Evolutionary conservation across 2,888 invertebrate species (phyloP).

Genomic region (Eupithecia subumbrata): DNA sequence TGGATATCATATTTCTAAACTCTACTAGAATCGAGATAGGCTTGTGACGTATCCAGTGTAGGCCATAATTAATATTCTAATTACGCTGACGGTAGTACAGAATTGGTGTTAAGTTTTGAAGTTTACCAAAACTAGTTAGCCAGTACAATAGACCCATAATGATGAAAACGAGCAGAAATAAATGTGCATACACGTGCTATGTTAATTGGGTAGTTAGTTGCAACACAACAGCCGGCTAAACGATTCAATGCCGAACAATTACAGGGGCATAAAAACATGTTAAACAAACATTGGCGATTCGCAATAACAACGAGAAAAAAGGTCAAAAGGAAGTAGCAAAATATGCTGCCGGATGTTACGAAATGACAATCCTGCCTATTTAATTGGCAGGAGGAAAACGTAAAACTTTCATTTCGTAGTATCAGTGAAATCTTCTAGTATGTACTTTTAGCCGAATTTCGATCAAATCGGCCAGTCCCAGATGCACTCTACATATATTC

Average conservation of each 20-base stretch:
- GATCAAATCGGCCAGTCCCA: no score
- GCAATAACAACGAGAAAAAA: neutral
- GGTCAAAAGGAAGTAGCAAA: neutral
- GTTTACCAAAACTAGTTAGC: neutral
- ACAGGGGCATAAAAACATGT: constrained; percentile 11
- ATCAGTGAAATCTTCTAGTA: neutral
- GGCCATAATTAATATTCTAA: neutral
- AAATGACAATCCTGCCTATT: neutral
- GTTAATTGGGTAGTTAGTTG: constrained; percentile 43
- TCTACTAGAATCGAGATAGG: neutral
- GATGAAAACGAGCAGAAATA: neutral
- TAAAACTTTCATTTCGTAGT: neutral
- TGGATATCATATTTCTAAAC: neutral
- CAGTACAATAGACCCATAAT: neutral
- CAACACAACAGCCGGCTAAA: constrained; percentile 30
- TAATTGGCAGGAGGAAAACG: neutral
- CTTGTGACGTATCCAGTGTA: neutral
- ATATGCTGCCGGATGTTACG: neutral
- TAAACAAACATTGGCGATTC: constrained; percentile 15
- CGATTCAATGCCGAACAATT: constrained; percentile 32
- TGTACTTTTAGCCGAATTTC: no score
- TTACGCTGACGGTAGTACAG: neutral
- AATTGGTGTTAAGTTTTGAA: neutral
- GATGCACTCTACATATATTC: no score
- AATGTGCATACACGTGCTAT: constrained; percentile 33